Conservation (phyloP, 2,113 vertebrate species). For the Bucco capensis region DNA sequence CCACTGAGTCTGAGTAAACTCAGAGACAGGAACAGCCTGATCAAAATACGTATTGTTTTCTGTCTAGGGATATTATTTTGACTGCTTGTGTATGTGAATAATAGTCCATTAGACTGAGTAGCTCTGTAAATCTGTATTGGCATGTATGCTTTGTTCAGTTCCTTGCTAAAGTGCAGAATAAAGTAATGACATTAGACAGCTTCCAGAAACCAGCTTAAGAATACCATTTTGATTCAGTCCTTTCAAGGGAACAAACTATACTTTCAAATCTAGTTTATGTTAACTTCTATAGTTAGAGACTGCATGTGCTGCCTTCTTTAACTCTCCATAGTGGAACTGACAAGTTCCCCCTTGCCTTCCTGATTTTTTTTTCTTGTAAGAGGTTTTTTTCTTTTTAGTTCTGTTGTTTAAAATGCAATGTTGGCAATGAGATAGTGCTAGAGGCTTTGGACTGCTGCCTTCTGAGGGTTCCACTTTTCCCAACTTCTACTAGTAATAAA, state of each 20-base stretch:
- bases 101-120: neutral
- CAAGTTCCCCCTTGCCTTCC: neutral
- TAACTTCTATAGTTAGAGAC: too few relatives aligned
- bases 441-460: slow-evolving; percentile 56
- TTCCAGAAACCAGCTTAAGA: neutral
- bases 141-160: neutral
- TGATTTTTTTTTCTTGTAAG: neutral
- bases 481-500: slow-evolving; percentile 55
- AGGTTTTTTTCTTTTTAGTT: neutral
- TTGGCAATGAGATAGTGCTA: slow-evolving; percentile 42
- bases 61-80: neutral
- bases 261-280: neutral
- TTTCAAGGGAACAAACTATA: neutral
- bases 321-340: neutral
- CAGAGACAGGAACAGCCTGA: neutral
- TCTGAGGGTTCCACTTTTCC: slow-evolving; percentile 34
- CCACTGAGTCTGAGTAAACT: neutral
- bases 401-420: slow-evolving; percentile 32
- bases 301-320: neutral
- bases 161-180: neutral
- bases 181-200: neutral
- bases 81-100: neutral
- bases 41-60: rapidly evolving
- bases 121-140: neutral
- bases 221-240: neutral